These are phyloP conservation scores for Columba janthina DNA, from an alignment of 2,113 vertebrate genomes.

Conservation along the genomic window DNA sequence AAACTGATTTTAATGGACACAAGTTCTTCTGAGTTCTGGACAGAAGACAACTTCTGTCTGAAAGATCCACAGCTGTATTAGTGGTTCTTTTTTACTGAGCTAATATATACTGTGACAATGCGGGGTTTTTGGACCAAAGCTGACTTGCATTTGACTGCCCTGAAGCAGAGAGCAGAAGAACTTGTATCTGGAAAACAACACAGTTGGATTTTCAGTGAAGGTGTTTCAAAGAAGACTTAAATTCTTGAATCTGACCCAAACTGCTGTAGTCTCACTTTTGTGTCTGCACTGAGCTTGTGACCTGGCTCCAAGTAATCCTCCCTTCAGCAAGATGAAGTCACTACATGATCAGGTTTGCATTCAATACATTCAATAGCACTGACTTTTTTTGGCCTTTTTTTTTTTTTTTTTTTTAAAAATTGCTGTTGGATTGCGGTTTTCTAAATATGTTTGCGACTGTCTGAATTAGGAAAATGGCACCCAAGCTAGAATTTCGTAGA, in stretches of 20 bases:
- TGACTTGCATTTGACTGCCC: neutral
- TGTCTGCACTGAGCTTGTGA: neutral
- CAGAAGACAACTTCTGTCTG: neutral
- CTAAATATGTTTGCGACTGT: neutral
- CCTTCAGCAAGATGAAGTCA: neutral
- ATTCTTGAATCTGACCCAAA: neutral
- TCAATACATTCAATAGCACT: neutral
- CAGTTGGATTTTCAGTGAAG: neutral
- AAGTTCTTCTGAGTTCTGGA: neutral
- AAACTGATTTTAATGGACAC: neutral
- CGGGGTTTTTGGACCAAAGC: neutral
- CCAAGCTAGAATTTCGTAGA: no score
- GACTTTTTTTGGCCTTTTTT: no score
- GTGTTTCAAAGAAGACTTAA: neutral
- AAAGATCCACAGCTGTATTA: neutral
- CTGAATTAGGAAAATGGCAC: neutral
- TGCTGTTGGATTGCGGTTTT: neutral
- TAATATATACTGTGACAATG: neutral
- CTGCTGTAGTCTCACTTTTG: neutral
- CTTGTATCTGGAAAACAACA: neutral
- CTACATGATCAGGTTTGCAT: neutral
- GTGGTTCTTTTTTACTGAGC: neutral
- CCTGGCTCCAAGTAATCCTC: neutral
- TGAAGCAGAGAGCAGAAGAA: neutral
- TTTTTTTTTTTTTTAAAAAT: neutral